Evolutionary conservation across 2,113 vertebrate species (phyloP), one percentile per base, ranked within the genome.

Genomic region (Trachemys scripta): DNA sequence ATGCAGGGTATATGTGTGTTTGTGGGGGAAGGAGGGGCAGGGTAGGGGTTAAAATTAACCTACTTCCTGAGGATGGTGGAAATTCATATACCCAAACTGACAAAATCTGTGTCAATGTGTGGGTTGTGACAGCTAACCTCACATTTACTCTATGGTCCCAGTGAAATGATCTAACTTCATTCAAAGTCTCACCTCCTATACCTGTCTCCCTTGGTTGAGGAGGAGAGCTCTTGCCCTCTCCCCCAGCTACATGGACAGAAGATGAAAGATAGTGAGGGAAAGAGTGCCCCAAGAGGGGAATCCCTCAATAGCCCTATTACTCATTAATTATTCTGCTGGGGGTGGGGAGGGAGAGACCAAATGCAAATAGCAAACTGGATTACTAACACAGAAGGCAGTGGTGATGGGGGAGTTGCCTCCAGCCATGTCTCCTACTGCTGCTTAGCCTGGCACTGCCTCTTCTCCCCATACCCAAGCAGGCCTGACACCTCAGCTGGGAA

Each of bases 21-120:
- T 83, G 83, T 94, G 84, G 79, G 84, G 87, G 79, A 88, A 89
- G 88, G 96, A 42, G 88, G 95, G 59, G 50, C 91, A 45, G 42
- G 13, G 82, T 17, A n/a, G 65, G 35, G 19, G 8, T 72, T 72
- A 72, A 38, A 72, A 72, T 92, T 95, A 95, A 92, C 92, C 83
- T 95, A 75, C 91, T 94, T 95, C 94, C 93, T 85, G 53, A 69
- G 59, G 69, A 35, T 88, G 69, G 89, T 97, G 82, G 59, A 87
- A 29, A 93, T 96, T 95, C 86, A 82, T 96, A 95, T 95, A 88
- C 72, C 94, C 27, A 27, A 14, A 38, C 50, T 94, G 88, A 95
- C 88, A 88, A 95, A 90, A 96, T 91, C 87, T 59, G 75, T 47
- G 62, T 90, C 49, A 62, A n/a, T 90, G 94, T 93, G 96, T 82